A percentile compares a stretch with the other conserved stretches of the same genome.
Conservation (phyloP, 2,888 invertebrate genomes). For the Folsomia manolachei region DNA sequence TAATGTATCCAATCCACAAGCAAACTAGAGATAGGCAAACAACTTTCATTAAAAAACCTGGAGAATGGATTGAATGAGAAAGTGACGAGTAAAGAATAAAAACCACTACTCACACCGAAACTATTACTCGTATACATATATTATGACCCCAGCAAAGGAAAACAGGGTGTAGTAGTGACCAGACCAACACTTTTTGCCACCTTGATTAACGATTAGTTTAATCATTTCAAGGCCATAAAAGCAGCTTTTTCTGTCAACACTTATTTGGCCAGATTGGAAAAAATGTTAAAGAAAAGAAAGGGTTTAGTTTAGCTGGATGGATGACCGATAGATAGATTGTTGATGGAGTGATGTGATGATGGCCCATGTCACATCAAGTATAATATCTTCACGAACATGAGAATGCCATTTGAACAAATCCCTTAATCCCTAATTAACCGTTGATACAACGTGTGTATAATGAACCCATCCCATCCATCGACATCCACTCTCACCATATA, state of each 20-base stretch:
- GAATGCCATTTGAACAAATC: conserved; percentile 4
- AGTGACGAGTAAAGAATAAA: not conserved
- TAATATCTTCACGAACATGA: not conserved
- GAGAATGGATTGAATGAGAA: not conserved
- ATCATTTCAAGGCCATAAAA: conserved; percentile 7
- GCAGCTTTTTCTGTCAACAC: conserved; percentile 8
- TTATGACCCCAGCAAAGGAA: not conserved
- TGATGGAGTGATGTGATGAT: too few relatives aligned
- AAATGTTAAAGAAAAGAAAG: not conserved
- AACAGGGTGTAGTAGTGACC: not conserved
- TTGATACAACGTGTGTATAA: too few relatives aligned
- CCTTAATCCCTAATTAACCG: conserved; percentile 2
- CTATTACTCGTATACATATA: too few relatives aligned
- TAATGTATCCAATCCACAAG: not conserved
- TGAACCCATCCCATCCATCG: not conserved
- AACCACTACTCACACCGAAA: too few relatives aligned
- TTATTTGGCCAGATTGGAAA: too few relatives aligned
- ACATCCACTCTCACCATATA: too few relatives aligned
- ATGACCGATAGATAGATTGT: too few relatives aligned
- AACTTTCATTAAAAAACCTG: not conserved
- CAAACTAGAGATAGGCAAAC: too few relatives aligned
- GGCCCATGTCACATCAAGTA: not conserved
- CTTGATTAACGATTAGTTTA: conserved; percentile 7
- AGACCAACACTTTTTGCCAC: conserved; percentile 8
- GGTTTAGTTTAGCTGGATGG: not conserved